Percentiles rank a stretch among this genome's conserved stretches.
Conservation (phyloP, 2,888 invertebrate species). For the Drosophila testacea region DNA sequence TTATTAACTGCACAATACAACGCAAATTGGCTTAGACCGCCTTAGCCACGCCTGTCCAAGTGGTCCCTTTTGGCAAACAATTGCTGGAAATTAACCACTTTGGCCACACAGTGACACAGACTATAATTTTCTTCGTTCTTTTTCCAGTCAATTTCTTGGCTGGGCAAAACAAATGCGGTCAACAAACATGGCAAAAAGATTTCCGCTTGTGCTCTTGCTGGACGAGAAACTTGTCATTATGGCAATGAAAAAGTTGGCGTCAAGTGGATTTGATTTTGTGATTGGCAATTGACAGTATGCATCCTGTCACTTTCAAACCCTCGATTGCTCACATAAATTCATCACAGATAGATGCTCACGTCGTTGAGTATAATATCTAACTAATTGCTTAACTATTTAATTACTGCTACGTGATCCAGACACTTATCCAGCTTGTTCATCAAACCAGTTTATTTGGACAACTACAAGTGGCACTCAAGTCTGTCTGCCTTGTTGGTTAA, state of each 20-base stretch:
- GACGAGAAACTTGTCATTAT: conserved; percentile 18
- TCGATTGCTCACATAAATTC: conserved; percentile 12
- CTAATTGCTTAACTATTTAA: conserved; percentile 69
- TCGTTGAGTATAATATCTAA: conserved; percentile 43
- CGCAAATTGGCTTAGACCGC: conserved; percentile 64
- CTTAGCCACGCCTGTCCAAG: conserved; percentile 33
- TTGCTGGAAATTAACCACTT: conserved; percentile 62
- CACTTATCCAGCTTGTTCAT: conserved; percentile 39
- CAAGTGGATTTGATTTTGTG: conserved; percentile 53
- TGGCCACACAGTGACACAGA: conserved; percentile 10
- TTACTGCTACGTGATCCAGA: conserved; percentile 48
- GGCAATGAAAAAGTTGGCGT: conserved; percentile 37
- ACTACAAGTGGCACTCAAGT: conserved; percentile 28
- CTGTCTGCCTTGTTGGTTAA: conserved; percentile 7
- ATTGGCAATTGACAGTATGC: conserved; percentile 34
- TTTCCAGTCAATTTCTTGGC: conserved; percentile 15
- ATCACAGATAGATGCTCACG: conserved; percentile 20
- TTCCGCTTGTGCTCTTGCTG: neutral
- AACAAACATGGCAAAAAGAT: conserved; percentile 5
- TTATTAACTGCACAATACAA: conserved; percentile 70
- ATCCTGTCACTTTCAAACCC: neutral
- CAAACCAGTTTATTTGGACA: conserved; percentile 62
- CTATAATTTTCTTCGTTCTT: conserved; percentile 30
- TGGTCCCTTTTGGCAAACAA: conserved; percentile 36
- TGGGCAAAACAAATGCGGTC: conserved; percentile 31